Base-by-base conservation (phyloP, 1,140 invertebrate species). In the Lutraria rhynchaena region DNA sequence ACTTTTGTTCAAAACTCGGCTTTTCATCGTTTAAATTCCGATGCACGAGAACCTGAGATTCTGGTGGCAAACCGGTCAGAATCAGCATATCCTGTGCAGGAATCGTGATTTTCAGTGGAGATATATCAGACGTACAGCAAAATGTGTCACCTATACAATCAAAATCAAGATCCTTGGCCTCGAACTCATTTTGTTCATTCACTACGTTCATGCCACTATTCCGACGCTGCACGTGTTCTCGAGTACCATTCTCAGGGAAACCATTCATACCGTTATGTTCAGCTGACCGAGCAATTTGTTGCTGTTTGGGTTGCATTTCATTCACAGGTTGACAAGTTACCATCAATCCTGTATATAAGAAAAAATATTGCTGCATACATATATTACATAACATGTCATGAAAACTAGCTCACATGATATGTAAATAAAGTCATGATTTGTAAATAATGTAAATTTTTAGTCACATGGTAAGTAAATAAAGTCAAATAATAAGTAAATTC, bases 291-390 rank as follows among this genome's bases (percentile, higher is more conserved):
- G 77, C 61, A 44, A 58, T 75, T 9, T 70, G 57, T 29, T 76
- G 63, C 33, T 15, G 55, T 55, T 51, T n/a, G 15, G 55, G 71
- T 17, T 61, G 58, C 74, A 35, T 86, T 85, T 31, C 75, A 67
- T 63, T 84, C 24, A 90, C 89, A 1, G 89, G 89, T 57, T 87
- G 89, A 77, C 89, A 90, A 74, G 89, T 82, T 1, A 90, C 89
- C 55, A 88, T 85, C 81, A 90, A 76, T 27, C 88, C 89, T 90
- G 1, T 37, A 76, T 61, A 55, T 49, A 37, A 77, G 4, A 75
- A 33, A 24, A n/a, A n/a, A n/a, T n/a, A n/a, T n/a, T n/a, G n/a
- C n/a, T n/a, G n/a, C n/a, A n/a, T n/a, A n/a, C n/a, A n/a, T n/a
- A n/a, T n/a, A n/a, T n/a, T n/a, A n/a, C n/a, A n/a, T n/a, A n/a